phyloP scores from a whole-genome alignment of 2,888 invertebrate genomes.

The Lymantria dispar region DNA sequence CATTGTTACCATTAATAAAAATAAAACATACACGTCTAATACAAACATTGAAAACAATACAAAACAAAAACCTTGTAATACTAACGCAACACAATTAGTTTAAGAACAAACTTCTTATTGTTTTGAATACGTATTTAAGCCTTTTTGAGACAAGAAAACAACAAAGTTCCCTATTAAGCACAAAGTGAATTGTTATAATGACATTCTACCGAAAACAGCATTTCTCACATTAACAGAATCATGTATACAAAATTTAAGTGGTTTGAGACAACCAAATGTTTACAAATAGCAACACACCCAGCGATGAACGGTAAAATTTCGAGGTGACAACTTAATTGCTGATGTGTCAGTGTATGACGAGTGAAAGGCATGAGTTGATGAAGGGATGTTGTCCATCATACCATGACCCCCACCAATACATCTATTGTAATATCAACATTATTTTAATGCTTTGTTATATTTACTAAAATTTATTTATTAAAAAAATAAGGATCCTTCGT shows the following conservation, averaged over 20 bases:
- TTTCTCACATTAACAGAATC: neutral
- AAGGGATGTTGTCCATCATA: slow-evolving; percentile 29
- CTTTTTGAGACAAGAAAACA: slow-evolving; percentile 20
- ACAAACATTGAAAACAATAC: slow-evolving; percentile 14
- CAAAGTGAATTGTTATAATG: slow-evolving; percentile 12
- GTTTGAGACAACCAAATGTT: slow-evolving; percentile 19
- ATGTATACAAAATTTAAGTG: neutral
- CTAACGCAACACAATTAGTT: slow-evolving; percentile 28
- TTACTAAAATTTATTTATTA: no score
- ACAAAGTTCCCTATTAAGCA: slow-evolving; percentile 13
- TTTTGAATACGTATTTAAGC: slow-evolving; percentile 20
- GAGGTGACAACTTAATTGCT: slow-evolving; percentile 70
- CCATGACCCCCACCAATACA: slow-evolving; percentile 10
- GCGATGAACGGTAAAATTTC: slow-evolving; percentile 42
- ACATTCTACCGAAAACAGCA: slow-evolving; percentile 10
- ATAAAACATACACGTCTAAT: slow-evolving; percentile 13
- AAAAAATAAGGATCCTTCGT: no score
- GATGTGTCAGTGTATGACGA: slow-evolving; percentile 54
- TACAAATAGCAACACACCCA: slow-evolving; percentile 22
- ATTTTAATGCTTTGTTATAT: no score
- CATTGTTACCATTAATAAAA: slow-evolving; percentile 6
- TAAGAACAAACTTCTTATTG: slow-evolving; percentile 15
- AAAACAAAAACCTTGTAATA: slow-evolving; percentile 23
- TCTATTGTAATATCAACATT: neutral
- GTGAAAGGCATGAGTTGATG: slow-evolving; percentile 43